phyloP scores from a whole-genome alignment of 2,797 vertebrate genomes.

The Bradypodion ventrale region DNA sequence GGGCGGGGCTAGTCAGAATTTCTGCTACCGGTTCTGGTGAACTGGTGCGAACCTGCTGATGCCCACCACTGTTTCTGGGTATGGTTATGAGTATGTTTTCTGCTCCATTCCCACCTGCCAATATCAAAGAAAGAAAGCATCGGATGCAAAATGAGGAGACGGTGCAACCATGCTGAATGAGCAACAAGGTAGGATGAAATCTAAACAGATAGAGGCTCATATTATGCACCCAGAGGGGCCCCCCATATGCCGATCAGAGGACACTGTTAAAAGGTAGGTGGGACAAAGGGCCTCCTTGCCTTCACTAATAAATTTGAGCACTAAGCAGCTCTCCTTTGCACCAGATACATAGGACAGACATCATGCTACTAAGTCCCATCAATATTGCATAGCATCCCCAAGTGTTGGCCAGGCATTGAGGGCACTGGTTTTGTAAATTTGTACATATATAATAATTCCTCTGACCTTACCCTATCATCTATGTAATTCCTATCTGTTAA shows the following conservation, averaged over 20 bases:
- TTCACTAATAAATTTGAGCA: neutral
- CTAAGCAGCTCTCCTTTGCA: neutral
- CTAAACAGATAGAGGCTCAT: neutral
- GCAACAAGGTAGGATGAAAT: neutral
- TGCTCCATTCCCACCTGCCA: neutral
- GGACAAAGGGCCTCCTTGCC: neutral
- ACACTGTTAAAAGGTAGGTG: neutral
- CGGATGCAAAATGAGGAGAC: neutral
- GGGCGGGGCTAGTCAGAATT: too few relatives aligned
- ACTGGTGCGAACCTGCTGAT: too few relatives aligned
- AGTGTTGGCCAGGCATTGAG: neutral
- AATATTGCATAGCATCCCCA: neutral
- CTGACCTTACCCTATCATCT: neutral
- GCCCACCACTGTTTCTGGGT: neutral
- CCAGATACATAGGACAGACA: neutral
- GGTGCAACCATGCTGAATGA: neutral
- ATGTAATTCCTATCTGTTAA: constrained; percentile 4
- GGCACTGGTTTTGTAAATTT: constrained; percentile 38
- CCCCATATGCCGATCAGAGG: neutral
- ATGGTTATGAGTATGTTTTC: neutral
- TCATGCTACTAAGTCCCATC: neutral
- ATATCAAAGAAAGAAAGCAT: too few relatives aligned
- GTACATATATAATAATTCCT: constrained; percentile 61
- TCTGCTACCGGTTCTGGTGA: too few relatives aligned
- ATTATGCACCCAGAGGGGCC: neutral